These are phyloP conservation scores for Orestias chungarensis DNA, from an alignment of 2,797 vertebrate genomes.

Conservation along the genomic window DNA sequence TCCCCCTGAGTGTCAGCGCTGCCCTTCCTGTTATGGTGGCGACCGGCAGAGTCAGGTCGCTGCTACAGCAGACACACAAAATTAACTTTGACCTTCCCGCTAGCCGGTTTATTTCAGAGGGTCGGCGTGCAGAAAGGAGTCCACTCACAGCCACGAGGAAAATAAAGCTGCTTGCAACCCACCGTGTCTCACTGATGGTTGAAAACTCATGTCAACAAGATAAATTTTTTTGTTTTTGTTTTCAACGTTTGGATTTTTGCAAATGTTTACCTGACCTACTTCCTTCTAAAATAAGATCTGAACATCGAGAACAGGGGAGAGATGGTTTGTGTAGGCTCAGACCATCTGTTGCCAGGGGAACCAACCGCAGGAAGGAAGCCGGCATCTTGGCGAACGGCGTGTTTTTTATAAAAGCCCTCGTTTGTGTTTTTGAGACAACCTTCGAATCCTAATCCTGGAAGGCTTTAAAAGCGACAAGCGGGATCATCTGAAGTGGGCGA, in stretches of 20 bases:
- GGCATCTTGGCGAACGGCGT: slow-evolving; percentile 23
- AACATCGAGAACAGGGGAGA: slow-evolving; percentile 23
- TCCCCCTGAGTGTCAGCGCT: slow-evolving; percentile 40
- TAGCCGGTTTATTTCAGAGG: slow-evolving; percentile 55
- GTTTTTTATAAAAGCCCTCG: slow-evolving; percentile 25
- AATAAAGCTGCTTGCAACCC: background rate
- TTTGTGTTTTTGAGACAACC: slow-evolving; percentile 23
- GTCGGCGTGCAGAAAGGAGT: slow-evolving; percentile 28
- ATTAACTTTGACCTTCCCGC: slow-evolving; percentile 58
- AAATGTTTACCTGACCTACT: slow-evolving; percentile 31
- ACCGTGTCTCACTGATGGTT: background rate
- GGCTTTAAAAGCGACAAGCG: background rate
- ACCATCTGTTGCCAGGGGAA: slow-evolving; percentile 62
- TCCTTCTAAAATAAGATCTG: slow-evolving; percentile 30
- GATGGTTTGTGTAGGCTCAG: slow-evolving; percentile 40
- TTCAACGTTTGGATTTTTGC: slow-evolving; percentile 18
- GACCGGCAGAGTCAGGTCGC: slow-evolving; percentile 14
- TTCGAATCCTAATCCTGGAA: slow-evolving; percentile 23
- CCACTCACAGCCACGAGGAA: background rate
- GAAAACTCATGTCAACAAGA: too few species aligned
- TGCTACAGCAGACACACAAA: slow-evolving; percentile 22
- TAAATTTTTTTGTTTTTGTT: too few species aligned
- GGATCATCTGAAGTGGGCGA: slow-evolving; percentile 4
- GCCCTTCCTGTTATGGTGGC: slow-evolving; percentile 71
- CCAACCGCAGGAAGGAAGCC: slow-evolving; percentile 37